Evolutionary conservation across 1,140 invertebrate genomes (phyloP).

Genomic region (Solenopsis fugax): DNA sequence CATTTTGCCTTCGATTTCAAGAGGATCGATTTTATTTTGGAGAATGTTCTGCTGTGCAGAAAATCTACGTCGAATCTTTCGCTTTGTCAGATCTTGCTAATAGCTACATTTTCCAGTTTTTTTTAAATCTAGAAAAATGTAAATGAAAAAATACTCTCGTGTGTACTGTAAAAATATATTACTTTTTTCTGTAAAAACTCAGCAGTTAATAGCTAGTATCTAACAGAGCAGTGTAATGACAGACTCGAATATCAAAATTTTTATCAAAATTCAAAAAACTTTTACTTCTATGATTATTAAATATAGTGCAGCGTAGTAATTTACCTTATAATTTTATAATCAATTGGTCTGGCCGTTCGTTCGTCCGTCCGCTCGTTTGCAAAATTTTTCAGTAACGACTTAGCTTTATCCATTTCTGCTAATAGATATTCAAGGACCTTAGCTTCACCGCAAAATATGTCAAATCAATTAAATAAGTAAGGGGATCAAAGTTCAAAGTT

Average conservation of each 20-base stretch:
- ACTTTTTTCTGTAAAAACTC: not conserved
- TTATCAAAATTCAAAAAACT: not conserved
- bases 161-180: not conserved
- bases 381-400: no score
- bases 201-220: not conserved
- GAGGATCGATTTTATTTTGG: slow-evolving; percentile 35
- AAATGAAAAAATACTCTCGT: not conserved
- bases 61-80: slow-evolving; percentile 24
- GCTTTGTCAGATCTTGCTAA: not conserved
- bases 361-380: no score
- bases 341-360: no score
- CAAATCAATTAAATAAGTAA: no score
- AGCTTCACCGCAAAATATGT: no score
- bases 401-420: no score
- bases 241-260: not conserved
- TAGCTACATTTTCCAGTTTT: not conserved
- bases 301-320: no score
- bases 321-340: no score
- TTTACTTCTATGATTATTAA: not conserved
- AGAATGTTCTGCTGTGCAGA: not conserved
- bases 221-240: not conserved
- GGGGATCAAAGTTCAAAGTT: no score
- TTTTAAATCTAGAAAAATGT: not conserved
- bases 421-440: no score
- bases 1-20: slow-evolving; percentile 35